phyloP scores from a whole-genome alignment of 2,797 vertebrate species.

The Hylomyscus alleni region DNA sequence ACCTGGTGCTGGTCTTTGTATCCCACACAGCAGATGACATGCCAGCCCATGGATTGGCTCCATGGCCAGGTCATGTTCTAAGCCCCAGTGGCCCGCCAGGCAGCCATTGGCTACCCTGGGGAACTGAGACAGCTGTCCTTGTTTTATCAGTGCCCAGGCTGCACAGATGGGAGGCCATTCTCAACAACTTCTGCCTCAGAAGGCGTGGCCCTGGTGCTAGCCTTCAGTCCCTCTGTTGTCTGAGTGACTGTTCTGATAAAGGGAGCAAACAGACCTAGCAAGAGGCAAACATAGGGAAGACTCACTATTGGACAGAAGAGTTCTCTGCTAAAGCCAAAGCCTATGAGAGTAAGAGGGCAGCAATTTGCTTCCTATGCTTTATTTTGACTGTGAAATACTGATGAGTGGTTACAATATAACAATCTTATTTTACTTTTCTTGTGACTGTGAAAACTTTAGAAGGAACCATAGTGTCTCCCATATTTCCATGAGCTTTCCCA shows the following conservation, averaged over 20 bases:
- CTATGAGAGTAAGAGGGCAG: not conserved
- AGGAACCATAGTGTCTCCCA: conserved; percentile 28
- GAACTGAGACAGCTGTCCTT: conserved; percentile 85
- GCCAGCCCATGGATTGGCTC: conserved; percentile 48
- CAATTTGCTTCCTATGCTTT: not conserved
- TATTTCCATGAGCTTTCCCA: not conserved
- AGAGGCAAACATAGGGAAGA: not conserved
- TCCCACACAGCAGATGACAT: conserved; percentile 53
- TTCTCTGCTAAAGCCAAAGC: not conserved
- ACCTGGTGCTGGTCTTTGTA: not conserved
- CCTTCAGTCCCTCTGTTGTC: conserved; percentile 86
- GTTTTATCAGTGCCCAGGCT: conserved; percentile 89
- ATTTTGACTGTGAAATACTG: not conserved
- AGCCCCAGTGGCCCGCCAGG: conserved; percentile 70
- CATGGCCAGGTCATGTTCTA: conserved; percentile 65
- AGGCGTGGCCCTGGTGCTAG: conserved; percentile 81
- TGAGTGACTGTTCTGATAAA: not conserved
- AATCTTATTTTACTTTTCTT: not conserved
- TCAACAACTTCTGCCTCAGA: conserved; percentile 89
- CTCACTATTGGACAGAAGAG: not conserved
- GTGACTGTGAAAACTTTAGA: conserved; percentile 65
- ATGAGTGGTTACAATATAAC: not conserved
- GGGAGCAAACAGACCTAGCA: not conserved
- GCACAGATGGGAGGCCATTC: conserved; percentile 91
- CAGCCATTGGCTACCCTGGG: conserved; percentile 83